Evolutionary conservation across 2,113 vertebrate genomes (phyloP).

Genomic region (Thalassarche chlororhynchos): DNA sequence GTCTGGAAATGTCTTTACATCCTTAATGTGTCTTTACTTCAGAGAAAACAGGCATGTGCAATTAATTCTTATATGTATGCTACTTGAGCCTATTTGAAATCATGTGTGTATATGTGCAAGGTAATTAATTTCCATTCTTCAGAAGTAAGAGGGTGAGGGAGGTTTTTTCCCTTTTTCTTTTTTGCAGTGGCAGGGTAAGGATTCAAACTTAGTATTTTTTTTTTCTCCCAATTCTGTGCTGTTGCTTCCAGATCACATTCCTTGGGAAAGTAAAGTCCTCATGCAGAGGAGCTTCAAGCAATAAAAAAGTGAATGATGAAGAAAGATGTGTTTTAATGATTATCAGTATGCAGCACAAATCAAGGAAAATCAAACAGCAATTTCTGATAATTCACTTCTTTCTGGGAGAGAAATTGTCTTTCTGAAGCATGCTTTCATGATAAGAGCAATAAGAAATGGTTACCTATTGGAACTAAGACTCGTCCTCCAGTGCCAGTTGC

Average conservation of each 20-base stretch:
- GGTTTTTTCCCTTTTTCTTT: not conserved
- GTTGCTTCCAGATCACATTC: not conserved
- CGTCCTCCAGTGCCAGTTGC: not conserved
- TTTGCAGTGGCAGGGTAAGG: not conserved
- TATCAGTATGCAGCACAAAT: not conserved
- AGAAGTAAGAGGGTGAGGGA: not conserved
- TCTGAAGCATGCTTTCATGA: not conserved
- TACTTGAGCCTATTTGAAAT: not conserved
- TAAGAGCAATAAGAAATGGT: not conserved
- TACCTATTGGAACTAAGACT: not conserved
- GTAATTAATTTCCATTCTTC: not conserved
- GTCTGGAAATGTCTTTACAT: constrained; percentile 19
- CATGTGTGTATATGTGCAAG: not conserved
- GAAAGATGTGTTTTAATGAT: not conserved
- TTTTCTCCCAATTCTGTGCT: not conserved
- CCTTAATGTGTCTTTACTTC: constrained; percentile 32
- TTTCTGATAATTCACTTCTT: not conserved
- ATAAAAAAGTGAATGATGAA: not conserved
- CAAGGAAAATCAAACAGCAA: not conserved
- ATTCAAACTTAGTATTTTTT: not conserved
- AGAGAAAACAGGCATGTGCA: not conserved
- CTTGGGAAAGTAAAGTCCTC: not conserved
- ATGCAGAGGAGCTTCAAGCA: not conserved
- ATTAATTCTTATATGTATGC: not conserved
- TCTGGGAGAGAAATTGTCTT: not conserved